Conservation (phyloP, 1,140 invertebrate species). For the Rhagoletis pomonella region DNA sequence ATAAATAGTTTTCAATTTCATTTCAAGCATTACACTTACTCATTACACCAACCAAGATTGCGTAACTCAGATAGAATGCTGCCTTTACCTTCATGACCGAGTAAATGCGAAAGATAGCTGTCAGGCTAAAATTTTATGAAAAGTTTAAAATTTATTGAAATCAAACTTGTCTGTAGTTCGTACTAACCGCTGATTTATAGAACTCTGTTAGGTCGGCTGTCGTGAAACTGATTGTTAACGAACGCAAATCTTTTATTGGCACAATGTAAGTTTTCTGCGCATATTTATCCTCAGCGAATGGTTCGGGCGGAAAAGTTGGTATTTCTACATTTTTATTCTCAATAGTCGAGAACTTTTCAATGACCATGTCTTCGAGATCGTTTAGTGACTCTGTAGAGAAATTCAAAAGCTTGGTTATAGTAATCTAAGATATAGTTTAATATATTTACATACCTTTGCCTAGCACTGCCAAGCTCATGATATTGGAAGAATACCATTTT, state of each 20-base stretch:
- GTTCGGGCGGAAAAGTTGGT: slow-evolving; percentile 87
- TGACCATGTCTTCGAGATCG: slow-evolving; percentile 87
- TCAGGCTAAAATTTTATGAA: slow-evolving; percentile 86
- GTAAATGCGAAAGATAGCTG: slow-evolving; percentile 91
- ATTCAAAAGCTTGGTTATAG: slow-evolving; percentile 41
- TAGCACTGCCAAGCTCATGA: slow-evolving; percentile 92
- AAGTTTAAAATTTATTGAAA: neutral
- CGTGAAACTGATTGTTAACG: slow-evolving; percentile 91
- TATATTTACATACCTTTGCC: slow-evolving; percentile 79
- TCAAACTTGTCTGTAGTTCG: neutral
- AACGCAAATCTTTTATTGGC: slow-evolving; percentile 94
- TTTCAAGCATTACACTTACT: slow-evolving; percentile 66
- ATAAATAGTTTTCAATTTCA: neutral
- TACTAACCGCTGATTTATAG: slow-evolving; percentile 89
- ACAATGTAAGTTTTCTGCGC: slow-evolving; percentile 83
- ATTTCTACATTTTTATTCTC: slow-evolving; percentile 85
- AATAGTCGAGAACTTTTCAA: slow-evolving; percentile 85
- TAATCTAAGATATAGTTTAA: neutral
- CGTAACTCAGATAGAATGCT: slow-evolving; percentile 94
- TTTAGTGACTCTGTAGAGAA: slow-evolving; percentile 83
- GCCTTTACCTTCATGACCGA: slow-evolving; percentile 97
- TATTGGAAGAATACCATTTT: slow-evolving; percentile 94
- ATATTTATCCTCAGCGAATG: slow-evolving; percentile 84
- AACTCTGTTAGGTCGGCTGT: slow-evolving; percentile 88
- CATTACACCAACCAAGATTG: slow-evolving; percentile 91